Base-by-base conservation (phyloP, 2,113 vertebrate genomes). In the Chamaetylas fuelleborni region DNA sequence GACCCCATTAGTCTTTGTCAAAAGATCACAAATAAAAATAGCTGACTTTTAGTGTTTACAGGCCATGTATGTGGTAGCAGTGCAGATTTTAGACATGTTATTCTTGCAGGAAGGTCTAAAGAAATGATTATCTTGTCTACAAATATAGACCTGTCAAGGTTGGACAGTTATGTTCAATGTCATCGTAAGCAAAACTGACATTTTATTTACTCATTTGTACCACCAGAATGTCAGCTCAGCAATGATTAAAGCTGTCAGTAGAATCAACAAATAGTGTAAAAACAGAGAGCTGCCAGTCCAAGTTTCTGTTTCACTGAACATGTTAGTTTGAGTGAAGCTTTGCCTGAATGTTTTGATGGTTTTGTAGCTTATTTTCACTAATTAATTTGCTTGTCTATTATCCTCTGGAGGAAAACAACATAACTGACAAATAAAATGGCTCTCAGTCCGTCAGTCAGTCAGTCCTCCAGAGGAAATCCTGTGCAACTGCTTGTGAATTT, bases 181-280 rank as follows among this genome's bases (percentile, higher is more conserved):
- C 83, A 95, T 79, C 1, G 9, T 92, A 95, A 94, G 82, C 86
- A 70, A 82, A 97, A 79, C 90, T 82, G 91, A 97, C 95, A 9
- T 93, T 97, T 96, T 96, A 94, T 97, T 97, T 97, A 95, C 93
- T 86, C 90, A 88, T 97, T 96, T 96, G 76, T 96, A 93, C 76
- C 93, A 88, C 88, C 13, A 6, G 74, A 94, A 91, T 96, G 96
- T 95, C 96, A 97, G 81, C 61, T 93, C 79, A 71, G 45, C 80
- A 84, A 90, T 91, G 92, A 96, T 94, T 95, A 96, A 96, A 97
- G 93, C 92, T 95, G 77, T 91, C 88, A 95, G 88, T 89, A 93
- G 87, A 65, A 88, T 92, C 91, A 88, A 95, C 88, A 96, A 96
- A 84, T 60, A 95, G 89, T 87, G 74, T 54, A 86, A 94, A 94